These are phyloP conservation scores for Perithous albicinctus DNA, from an alignment of 2,888 invertebrate species.

Conservation along the genomic window DNA sequence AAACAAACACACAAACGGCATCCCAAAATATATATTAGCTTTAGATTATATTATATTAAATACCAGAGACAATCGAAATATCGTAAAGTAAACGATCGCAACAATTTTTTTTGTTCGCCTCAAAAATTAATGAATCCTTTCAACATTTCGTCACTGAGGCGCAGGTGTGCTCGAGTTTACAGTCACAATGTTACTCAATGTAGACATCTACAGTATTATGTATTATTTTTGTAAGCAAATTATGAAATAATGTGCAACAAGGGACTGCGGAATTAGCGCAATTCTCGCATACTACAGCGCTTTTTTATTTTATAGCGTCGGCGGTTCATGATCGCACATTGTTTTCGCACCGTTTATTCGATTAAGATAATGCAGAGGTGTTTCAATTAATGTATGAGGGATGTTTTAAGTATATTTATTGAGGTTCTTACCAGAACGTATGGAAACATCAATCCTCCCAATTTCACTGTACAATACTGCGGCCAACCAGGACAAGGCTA, in stretches of 20 bases:
- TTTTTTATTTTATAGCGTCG: background rate
- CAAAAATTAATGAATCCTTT: background rate
- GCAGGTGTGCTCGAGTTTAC: background rate
- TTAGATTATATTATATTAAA: too few relatives aligned
- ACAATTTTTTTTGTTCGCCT: background rate
- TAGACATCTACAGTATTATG: background rate
- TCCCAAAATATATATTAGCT: too few relatives aligned
- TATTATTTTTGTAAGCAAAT: background rate
- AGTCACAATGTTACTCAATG: background rate
- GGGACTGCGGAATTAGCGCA: background rate
- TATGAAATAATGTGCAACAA: background rate
- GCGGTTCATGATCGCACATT: background rate
- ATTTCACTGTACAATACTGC: conserved; percentile 82
- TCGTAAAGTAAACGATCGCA: too few relatives aligned
- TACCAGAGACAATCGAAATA: background rate
- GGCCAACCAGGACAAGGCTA: conserved; percentile 83
- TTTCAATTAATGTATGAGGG: background rate
- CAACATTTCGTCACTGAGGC: background rate
- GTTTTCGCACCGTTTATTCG: background rate
- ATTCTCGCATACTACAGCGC: background rate
- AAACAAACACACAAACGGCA: too few relatives aligned
- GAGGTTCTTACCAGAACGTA: conserved; percentile 81
- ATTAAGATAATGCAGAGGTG: background rate
- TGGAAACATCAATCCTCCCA: conserved; percentile 81
- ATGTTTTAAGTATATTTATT: background rate